These are phyloP conservation scores for Aplochiton taeniatus DNA, from an alignment of 2,797 vertebrate genomes.

Conservation along the genomic window DNA sequence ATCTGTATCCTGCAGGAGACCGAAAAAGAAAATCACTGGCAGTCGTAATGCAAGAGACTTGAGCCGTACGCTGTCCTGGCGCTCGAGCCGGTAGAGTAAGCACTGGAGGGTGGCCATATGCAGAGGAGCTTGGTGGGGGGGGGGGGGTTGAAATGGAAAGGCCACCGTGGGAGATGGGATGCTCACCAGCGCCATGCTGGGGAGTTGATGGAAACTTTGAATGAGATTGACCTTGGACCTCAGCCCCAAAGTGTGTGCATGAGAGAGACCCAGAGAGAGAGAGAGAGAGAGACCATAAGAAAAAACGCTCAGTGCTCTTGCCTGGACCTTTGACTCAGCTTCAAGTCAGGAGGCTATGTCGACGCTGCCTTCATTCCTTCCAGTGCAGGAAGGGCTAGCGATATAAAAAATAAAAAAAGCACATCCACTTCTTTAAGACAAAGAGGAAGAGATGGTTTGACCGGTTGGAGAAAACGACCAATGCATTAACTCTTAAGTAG, in stretches of 20 bases:
- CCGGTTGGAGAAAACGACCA: too few species aligned
- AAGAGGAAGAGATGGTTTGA: too few species aligned
- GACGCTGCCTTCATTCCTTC: too few species aligned
- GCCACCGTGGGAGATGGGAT: conserved; percentile 28
- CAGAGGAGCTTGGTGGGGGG: conserved; percentile 44
- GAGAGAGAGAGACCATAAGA: too few species aligned
- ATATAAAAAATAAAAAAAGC: too few species aligned
- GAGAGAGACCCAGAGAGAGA: not conserved
- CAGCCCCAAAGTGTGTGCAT: not conserved
- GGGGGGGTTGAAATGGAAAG: conserved; percentile 70
- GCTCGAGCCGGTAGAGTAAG: conserved; percentile 12
- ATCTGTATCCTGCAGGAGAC: not conserved
- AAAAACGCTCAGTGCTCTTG: too few species aligned
- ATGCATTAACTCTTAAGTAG: too few species aligned
- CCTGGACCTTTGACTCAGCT: too few species aligned
- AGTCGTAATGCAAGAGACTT: conserved; percentile 16
- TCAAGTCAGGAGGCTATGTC: too few species aligned
- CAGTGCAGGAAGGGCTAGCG: too few species aligned
- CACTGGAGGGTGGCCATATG: conserved; percentile 40
- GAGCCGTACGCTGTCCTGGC: conserved; percentile 6
- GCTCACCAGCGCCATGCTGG: conserved; percentile 31
- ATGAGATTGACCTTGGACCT: conserved; percentile 38
- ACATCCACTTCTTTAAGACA: too few species aligned
- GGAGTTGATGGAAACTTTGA: conserved; percentile 45
- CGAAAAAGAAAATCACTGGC: conserved; percentile 6